Evolutionary conservation across 1,140 invertebrate species (phyloP), one percentile per base, ranked within the genome.

Genomic region (Lepidotrigona ventralis): DNA sequence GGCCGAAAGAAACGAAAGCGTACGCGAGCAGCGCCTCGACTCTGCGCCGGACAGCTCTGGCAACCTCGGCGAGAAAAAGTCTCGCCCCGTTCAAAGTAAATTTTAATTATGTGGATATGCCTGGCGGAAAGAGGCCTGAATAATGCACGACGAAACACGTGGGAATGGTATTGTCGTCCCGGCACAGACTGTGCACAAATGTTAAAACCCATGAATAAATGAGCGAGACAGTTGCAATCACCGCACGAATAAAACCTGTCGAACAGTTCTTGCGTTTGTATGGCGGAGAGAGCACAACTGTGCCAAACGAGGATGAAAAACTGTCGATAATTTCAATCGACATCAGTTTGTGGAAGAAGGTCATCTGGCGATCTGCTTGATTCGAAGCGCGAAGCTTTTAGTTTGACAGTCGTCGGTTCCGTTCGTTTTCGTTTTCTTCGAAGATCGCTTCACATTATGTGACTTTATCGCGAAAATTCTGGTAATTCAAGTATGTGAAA

Each of bases 31-130:
- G 39, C 6, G 14, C 17, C 64, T 66, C 11, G 19, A 17, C n/a
- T 56, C n/a, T 71, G 78, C 12, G 19, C 23, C 78, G 53, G 54
- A 71, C 68, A 79, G 53, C 54, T 79, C 17, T 51, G 54, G 51
- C 23, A 17, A 29, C 39, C 33, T 33, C 33, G 33, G 17, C n/a
- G 33, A 23, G 54, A 54, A 73, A 60, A 72, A 60, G 23, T 39
- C 26, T 63, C 46, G 71, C 6, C 39, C 6, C 39, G n/a, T 73
- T 33, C 70, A n/a, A 81, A 81, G 72, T 53, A 64, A 51, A 72
- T 81, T 64, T 73, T 74, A 81, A 74, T 74, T 81, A 29, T n/a
- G 14, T 9, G 69, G 26, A 29, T 53, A 46, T 64, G 15, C 15
- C 19, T 53, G 6, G 1, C 17, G 19, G 29, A 29, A 29, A 23